Evolutionary conservation across 2,113 vertebrate genomes (phyloP).

Genomic region (Casuarius casuarius): DNA sequence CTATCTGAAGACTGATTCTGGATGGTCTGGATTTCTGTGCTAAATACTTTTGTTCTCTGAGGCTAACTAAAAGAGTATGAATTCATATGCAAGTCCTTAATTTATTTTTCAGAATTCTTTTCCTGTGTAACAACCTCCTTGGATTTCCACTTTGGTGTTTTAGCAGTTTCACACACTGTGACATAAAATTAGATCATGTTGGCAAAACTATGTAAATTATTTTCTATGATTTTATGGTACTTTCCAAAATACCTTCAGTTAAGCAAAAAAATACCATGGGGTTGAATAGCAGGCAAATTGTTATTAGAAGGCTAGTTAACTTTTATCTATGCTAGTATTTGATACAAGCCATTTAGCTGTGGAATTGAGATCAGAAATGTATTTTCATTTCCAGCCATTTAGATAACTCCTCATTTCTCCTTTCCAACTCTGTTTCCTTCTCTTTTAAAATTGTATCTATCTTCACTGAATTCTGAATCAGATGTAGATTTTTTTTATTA

Average conservation of each 20-base stretch:
- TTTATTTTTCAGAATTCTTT: neutral
- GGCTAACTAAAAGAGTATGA: neutral
- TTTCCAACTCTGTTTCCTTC: neutral
- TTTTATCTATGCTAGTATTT: constrained; percentile 23
- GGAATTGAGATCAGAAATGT: constrained; percentile 22
- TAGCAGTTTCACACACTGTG: neutral
- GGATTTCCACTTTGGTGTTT: neutral
- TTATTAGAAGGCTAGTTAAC: constrained; percentile 30
- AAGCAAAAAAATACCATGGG: constrained; percentile 6
- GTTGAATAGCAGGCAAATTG: constrained; percentile 12
- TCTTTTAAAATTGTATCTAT: neutral
- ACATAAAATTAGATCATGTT: neutral
- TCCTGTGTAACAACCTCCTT: neutral
- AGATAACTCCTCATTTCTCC: neutral
- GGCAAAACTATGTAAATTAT: neutral
- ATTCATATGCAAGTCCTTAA: neutral
- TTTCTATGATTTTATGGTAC: neutral
- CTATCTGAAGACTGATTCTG: neutral
- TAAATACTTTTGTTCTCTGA: neutral
- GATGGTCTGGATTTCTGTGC: neutral
- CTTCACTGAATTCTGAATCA: neutral
- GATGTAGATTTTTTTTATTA: neutral
- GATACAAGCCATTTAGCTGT: constrained; percentile 8
- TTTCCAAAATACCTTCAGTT: constrained; percentile 13
- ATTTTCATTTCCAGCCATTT: constrained; percentile 14